These are phyloP conservation scores for Protonibea diacanthus DNA, from an alignment of 2,797 vertebrate species.

Conservation along the genomic window DNA sequence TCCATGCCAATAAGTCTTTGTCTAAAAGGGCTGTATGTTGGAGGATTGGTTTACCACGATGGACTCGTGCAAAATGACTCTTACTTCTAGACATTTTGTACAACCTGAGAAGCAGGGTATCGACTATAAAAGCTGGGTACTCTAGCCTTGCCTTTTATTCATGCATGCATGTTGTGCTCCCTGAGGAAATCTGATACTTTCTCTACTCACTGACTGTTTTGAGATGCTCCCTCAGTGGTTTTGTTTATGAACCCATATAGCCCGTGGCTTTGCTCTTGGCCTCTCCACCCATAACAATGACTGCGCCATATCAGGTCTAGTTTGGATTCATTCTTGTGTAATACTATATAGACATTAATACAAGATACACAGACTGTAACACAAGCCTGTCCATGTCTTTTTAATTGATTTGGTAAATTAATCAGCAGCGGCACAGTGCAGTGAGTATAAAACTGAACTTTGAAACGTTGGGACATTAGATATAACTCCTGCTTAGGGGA, in stretches of 20 bases:
- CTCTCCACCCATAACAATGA: conserved; percentile 45
- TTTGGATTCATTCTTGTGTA: conserved; percentile 61
- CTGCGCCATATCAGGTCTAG: conserved; percentile 32
- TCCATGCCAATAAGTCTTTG: not conserved
- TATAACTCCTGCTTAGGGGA: conserved; percentile 1
- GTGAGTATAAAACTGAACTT: conserved; percentile 5
- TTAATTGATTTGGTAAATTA: conserved; percentile 67
- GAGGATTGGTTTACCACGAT: conserved; percentile 31
- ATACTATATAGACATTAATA: conserved; percentile 57
- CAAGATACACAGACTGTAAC: conserved; percentile 55
- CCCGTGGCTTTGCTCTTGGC: conserved; percentile 39
- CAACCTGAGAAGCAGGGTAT: conserved; percentile 61
- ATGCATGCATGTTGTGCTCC: conserved; percentile 60
- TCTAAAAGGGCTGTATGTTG: conserved; percentile 1
- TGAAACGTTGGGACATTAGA: conserved; percentile 8
- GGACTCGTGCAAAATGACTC: conserved; percentile 40
- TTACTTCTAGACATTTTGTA: conserved; percentile 59
- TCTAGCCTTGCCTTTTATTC: conserved; percentile 62
- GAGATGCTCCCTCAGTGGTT: conserved; percentile 48
- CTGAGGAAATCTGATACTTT: conserved; percentile 61
- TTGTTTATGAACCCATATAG: conserved; percentile 47
- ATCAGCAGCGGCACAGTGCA: conserved; percentile 36
- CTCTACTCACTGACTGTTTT: conserved; percentile 46
- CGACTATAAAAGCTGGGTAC: conserved; percentile 47
- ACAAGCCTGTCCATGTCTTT: conserved; percentile 65